These are phyloP conservation scores for Rissa tridactyla DNA, from an alignment of 2,113 vertebrate genomes.

Conservation along the genomic window DNA sequence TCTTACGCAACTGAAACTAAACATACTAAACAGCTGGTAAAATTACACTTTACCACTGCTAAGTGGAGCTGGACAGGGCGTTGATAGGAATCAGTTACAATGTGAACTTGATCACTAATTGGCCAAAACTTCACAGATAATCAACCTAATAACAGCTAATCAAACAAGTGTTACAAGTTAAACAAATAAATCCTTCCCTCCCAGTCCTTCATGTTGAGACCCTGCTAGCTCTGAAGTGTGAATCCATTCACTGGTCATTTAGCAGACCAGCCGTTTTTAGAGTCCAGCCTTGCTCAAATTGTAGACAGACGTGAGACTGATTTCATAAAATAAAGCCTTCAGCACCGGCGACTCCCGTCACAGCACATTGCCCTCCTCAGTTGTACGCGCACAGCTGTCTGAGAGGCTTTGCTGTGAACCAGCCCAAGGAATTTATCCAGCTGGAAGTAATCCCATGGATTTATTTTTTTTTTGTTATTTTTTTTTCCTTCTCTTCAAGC, in stretches of 20 bases:
- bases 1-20: neutral
- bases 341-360: neutral
- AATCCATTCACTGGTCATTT: neutral
- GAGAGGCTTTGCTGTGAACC: slow-evolving; percentile 4
- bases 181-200: neutral
- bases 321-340: slow-evolving; percentile 24
- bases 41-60: neutral
- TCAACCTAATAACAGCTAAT: neutral
- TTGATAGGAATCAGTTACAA: neutral
- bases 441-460: neutral
- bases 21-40: neutral
- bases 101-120: neutral
- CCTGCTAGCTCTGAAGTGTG: neutral
- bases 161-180: neutral
- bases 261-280: neutral
- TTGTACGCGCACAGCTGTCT: neutral
- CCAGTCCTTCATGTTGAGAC: neutral
- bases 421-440: neutral
- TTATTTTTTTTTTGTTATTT: neutral
- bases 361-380: neutral
- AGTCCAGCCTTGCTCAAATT: neutral
- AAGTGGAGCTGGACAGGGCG: neutral
- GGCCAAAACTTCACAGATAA: neutral
- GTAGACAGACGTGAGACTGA: neutral
- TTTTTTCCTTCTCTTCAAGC: neutral